Conservation (phyloP, 1,140 invertebrate species). For the Panagrolaimus sp. region DNA sequence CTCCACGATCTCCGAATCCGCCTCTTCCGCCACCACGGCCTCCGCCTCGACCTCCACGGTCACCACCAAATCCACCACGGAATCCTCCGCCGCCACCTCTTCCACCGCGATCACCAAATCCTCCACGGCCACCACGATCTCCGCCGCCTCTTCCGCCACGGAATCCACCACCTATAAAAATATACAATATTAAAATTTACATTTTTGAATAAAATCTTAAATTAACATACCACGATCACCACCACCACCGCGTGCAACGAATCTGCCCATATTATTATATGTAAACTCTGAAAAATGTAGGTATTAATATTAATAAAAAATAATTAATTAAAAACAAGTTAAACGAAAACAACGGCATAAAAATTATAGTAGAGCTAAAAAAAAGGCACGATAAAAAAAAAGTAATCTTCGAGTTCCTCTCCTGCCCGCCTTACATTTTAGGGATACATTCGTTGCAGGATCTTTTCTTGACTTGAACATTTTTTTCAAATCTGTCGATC, state of each 20-base stretch:
- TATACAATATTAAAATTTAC: too few relatives aligned
- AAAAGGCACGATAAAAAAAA: neutral
- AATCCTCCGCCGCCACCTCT: slow-evolving; percentile 38
- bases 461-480: too few relatives aligned
- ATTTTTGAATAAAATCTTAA: too few relatives aligned
- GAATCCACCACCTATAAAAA: too few relatives aligned
- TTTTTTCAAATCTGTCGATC: too few relatives aligned
- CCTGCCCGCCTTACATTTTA: neutral
- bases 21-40: too few relatives aligned
- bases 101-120: too few relatives aligned
- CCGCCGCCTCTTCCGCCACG: too few relatives aligned
- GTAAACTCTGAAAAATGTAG: neutral
- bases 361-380: too few relatives aligned
- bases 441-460: neutral
- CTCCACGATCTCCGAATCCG: slow-evolving; percentile 29
- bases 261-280: slow-evolving; percentile 37
- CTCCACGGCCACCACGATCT: too few relatives aligned
- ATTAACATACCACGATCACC: slow-evolving; percentile 28
- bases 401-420: neutral
- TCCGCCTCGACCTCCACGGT: slow-evolving; percentile 18
- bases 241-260: slow-evolving; percentile 32
- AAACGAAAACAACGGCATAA: too few relatives aligned
- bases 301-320: neutral
- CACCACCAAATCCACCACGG: slow-evolving; percentile 36
- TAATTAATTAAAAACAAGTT: slow-evolving; percentile 1